Percentiles rank a stretch among this genome's conserved stretches.
Evolutionary conservation across 2,888 invertebrate genomes (phyloP).

Genomic region (Pseudococcus longispinus): DNA sequence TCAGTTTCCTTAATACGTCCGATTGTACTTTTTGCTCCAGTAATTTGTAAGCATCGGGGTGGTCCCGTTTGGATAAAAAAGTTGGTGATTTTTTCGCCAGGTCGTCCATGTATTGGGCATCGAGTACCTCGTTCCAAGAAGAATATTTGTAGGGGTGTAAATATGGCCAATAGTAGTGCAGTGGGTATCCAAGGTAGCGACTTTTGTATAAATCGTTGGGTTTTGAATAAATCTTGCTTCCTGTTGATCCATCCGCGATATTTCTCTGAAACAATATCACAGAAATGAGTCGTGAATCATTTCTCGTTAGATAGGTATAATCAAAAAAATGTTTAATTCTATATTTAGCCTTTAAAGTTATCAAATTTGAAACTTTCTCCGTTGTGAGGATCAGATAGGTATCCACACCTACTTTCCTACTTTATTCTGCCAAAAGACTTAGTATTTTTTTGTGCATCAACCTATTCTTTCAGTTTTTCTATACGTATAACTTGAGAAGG

Average conservation of each 20-base stretch:
- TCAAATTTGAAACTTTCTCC: no score
- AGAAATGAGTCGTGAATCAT: neutral
- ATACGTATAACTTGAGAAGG: no score
- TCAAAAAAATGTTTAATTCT: no score
- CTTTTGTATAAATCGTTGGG: neutral
- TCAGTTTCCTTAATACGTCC: conserved; percentile 26
- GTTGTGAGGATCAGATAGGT: no score
- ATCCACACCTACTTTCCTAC: no score
- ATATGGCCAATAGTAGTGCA: neutral
- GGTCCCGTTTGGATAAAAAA: neutral
- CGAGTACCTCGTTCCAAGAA: neutral
- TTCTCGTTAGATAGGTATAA: no score
- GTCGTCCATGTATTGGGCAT: neutral
- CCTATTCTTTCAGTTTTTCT: no score
- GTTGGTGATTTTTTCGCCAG: neutral
- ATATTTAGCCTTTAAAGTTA: no score
- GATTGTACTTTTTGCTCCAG: conserved; percentile 15
- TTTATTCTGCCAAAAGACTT: no score
- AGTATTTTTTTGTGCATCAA: no score
- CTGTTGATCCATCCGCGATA: neutral
- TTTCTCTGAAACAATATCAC: conserved; percentile 16
- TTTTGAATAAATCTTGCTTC: neutral
- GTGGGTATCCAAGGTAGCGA: neutral
- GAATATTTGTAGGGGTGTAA: conserved; percentile 28
- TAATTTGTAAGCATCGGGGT: neutral